phyloP scores from a whole-genome alignment of 2,797 vertebrate species.

The Phoebastria nigripes region DNA sequence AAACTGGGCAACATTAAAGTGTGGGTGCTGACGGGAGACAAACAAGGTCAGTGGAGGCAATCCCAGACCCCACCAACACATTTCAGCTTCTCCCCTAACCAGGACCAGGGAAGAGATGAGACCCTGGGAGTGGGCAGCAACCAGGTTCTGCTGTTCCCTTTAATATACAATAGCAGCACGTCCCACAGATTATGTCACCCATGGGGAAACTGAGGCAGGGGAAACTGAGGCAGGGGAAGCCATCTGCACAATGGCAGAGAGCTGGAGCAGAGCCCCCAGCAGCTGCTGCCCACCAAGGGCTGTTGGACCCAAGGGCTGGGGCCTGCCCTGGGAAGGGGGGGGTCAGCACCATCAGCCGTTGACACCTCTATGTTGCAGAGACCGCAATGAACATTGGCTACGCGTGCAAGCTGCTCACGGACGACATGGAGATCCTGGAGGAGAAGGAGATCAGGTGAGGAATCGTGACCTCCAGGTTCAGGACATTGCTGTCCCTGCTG shows the following conservation, averaged over 20 bases:
- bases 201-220: constrained; percentile 3
- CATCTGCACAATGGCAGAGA: fast-evolving
- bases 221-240: not conserved
- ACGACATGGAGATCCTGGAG: constrained; percentile 84
- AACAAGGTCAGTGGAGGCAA: constrained; percentile 81
- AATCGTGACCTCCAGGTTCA: fast-evolving
- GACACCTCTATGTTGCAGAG: constrained; percentile 73
- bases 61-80: not conserved
- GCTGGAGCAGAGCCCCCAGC: not conserved
- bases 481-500: not conserved
- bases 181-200: not conserved
- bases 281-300: not conserved
- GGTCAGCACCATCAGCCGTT: not conserved
- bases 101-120: not conserved
- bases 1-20: constrained; percentile 87
- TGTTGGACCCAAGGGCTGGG: not conserved
- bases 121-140: not conserved
- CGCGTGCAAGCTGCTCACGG: constrained; percentile 85
- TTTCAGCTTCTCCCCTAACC: not conserved
- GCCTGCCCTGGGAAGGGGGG: not conserved
- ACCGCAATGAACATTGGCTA: constrained; percentile 91
- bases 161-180: fast-evolving
- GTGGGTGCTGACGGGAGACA: constrained; percentile 95
- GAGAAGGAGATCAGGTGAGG: constrained; percentile 86
- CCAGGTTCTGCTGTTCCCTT: not conserved